Evolutionary conservation across 2,797 vertebrate genomes (phyloP), one percentile per base, ranked within the genome.

Genomic region (Balearica regulorum): DNA sequence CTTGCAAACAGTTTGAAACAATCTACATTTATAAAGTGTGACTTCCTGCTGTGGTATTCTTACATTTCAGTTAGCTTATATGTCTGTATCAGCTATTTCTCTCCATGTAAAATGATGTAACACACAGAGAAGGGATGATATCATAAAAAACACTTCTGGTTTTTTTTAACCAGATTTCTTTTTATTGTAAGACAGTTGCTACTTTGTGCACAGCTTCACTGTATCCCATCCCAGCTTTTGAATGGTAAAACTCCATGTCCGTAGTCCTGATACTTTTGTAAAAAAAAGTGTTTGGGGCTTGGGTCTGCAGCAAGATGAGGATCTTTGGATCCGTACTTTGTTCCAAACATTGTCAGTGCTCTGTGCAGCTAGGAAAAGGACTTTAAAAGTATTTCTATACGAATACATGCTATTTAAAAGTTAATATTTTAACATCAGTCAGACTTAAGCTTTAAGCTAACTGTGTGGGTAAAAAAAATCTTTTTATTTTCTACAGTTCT

Each of bases 401-500:
- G 17, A 28, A 1, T 9, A 3, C 39, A 1, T 8, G 14, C 64
- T 35, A 3, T 58, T 66, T n/a, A 14, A 10, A 71, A 86, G 14
- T 35, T 51, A 9, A 9, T n/a, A 0, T 64, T 62, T 58, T 87
- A 84, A 44, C 22, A 31, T 58, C 29, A 13, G 6, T 75, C 33
- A 51, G 41, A 26, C 9, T 39, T 18, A 8, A 70, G 48, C 64
- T 89, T 73, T 48, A 43, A 48, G 61, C 57, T 58, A 43, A 53
- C 14, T 1, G 1, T 22, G 33, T 77, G 85, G 46, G n/a, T 89
- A 16, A 53, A 73, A 20, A 35, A 13, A 31, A 20, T 37, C 41
- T 70, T 31, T 80, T 61, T 86, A 1, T 91, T 94, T 96, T 60
- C 95, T 62, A 57, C 97, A 99, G 99, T 99, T 99, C 94, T 99